Evolutionary conservation across 2,113 vertebrate species (phyloP).

Genomic region (Turnix velox): DNA sequence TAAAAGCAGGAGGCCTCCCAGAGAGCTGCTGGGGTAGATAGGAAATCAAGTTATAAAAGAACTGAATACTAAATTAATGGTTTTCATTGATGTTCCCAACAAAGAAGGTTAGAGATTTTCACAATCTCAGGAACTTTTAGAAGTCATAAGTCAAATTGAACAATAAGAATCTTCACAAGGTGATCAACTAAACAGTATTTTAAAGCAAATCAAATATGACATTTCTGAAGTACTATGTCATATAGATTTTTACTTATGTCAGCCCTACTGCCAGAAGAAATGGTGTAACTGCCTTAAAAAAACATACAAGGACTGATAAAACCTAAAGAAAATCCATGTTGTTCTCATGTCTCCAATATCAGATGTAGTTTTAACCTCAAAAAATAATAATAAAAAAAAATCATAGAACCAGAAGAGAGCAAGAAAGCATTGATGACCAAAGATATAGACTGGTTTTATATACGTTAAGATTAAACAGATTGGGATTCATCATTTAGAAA

Average conservation of each 20-base stretch:
- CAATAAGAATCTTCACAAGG: background rate
- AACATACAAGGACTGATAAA: background rate
- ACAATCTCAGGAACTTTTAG: background rate
- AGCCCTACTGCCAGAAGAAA: background rate
- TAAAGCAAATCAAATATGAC: background rate
- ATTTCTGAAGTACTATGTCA: background rate
- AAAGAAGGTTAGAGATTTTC: background rate
- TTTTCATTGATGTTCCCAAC: background rate
- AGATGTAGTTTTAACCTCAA: background rate
- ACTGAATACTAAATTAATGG: background rate
- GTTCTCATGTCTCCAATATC: background rate
- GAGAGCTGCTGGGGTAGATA: background rate
- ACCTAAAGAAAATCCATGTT: background rate
- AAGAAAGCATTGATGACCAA: background rate
- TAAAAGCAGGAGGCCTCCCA: background rate
- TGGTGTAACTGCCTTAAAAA: background rate
- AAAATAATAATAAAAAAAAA: background rate
- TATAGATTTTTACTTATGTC: background rate
- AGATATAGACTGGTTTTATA: background rate
- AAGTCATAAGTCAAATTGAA: background rate
- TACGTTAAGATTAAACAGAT: background rate
- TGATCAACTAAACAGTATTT: background rate
- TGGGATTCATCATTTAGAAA: background rate
- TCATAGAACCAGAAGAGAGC: background rate
- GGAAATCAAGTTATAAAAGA: background rate